A percentile compares a stretch with the other conserved stretches of the same genome.
Conservation (phyloP, 2,888 invertebrate species). For the Drosophila colorata region DNA sequence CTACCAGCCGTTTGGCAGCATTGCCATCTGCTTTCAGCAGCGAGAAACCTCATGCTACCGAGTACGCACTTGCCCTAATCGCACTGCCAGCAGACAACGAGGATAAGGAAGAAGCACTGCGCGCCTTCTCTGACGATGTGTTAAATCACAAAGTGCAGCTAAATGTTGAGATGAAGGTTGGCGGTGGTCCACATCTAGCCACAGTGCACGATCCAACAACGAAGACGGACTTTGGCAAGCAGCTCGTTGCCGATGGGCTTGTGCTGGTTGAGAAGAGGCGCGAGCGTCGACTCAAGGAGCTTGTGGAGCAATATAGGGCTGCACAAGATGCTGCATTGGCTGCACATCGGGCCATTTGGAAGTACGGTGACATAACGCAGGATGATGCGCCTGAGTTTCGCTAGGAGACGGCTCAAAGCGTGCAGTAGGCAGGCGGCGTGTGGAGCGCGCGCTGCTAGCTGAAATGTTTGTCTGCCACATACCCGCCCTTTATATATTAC, state of each 20-base stretch:
- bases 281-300: constrained; percentile 92
- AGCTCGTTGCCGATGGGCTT: constrained; percentile 93
- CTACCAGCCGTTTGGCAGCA: constrained; percentile 90
- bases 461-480: constrained; percentile 85
- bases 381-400: constrained; percentile 85
- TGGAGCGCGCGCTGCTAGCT: constrained; percentile 67
- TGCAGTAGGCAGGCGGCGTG: constrained; percentile 70
- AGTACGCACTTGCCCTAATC: constrained; percentile 94
- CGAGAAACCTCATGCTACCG: constrained; percentile 93
- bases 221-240: constrained; percentile 88
- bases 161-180: constrained; percentile 91
- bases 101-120: constrained; percentile 90
- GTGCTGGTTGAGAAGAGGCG: constrained; percentile 92
- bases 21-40: constrained; percentile 91
- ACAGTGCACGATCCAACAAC: constrained; percentile 84
- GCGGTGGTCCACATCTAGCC: constrained; percentile 81
- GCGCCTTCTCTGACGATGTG: constrained; percentile 88
- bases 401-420: constrained; percentile 70
- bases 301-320: constrained; percentile 92
- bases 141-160: constrained; percentile 92
- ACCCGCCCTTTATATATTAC: constrained; percentile 84
- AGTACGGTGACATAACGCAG: constrained; percentile 96
- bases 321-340: constrained; percentile 95
- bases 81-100: constrained; percentile 95
- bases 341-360: constrained; percentile 96